Conservation (phyloP, 2,113 vertebrate genomes). For the Alethe diademata region DNA sequence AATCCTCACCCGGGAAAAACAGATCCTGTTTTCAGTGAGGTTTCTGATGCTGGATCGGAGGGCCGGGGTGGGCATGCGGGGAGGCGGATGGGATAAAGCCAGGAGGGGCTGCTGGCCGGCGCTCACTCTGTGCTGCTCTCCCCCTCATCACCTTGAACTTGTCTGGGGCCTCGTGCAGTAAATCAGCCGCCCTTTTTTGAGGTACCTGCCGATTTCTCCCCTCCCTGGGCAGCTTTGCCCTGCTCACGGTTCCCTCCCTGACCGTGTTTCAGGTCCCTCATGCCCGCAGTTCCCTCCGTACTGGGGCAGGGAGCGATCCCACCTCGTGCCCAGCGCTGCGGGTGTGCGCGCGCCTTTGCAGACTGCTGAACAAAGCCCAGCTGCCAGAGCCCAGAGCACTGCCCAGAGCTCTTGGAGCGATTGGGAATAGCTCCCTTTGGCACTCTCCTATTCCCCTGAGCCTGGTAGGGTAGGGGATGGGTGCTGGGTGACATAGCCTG, state of each 20-base stretch:
- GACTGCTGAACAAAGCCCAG: not conserved
- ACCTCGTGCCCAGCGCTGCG: not conserved
- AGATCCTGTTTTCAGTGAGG: not conserved
- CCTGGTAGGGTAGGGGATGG: not conserved
- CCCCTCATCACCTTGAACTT: conserved; percentile 19
- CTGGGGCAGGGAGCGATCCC: not conserved
- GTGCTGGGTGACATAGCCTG: not conserved
- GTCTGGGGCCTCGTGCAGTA: not conserved
- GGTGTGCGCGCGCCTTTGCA: not conserved
- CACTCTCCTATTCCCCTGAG: not conserved
- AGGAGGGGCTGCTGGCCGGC: not conserved
- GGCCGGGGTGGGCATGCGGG: fast-evolving
- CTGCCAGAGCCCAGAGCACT: not conserved
- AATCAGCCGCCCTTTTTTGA: not conserved
- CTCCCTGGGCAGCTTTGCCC: not conserved
- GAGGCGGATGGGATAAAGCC: not conserved
- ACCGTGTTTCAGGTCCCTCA: not conserved
- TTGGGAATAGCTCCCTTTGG: not conserved
- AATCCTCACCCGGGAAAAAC: conserved; percentile 16
- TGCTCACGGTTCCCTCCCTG: not conserved
- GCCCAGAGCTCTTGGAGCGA: not conserved
- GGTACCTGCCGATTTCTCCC: not conserved
- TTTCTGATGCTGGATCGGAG: not conserved
- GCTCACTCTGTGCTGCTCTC: not conserved
- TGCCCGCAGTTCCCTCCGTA: not conserved